Percentiles rank a stretch among this genome's conserved stretches.
Conservation (phyloP, 1,140 invertebrate genomes). For the Lepeophtheirus salmonis region DNA sequence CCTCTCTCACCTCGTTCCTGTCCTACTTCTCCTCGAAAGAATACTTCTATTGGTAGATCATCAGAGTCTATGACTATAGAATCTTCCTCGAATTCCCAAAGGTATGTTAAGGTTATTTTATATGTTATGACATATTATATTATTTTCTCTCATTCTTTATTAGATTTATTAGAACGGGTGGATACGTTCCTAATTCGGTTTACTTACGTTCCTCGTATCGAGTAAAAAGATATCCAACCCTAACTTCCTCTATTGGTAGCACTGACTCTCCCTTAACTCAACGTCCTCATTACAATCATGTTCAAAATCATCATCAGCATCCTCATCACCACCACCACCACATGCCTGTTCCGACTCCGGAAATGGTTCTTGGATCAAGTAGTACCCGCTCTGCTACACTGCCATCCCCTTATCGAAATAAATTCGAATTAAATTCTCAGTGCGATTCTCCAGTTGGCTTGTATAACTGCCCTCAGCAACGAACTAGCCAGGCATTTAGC, state of each 20-base stretch:
- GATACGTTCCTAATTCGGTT: constrained; percentile 29
- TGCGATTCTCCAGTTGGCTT: constrained; percentile 24
- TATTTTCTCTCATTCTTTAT: constrained; percentile 1
- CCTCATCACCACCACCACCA: constrained; percentile 6
- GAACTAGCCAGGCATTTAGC: constrained; percentile 27
- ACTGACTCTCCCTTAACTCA: neutral
- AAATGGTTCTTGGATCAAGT: neutral
- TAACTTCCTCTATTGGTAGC: no score
- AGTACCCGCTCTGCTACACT: constrained; percentile 19
- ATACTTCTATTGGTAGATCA: neutral
- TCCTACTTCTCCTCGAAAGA: constrained; percentile 13
- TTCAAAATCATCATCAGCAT: constrained; percentile 4
- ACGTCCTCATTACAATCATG: constrained; percentile 14
- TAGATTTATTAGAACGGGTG: constrained; percentile 21
- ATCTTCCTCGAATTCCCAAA: no score
- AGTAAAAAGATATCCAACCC: constrained; percentile 29
- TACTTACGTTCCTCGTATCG: constrained; percentile 29
- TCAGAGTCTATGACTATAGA: constrained; percentile 21
- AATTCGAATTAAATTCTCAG: constrained; percentile 19
- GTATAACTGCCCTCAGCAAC: constrained; percentile 28
- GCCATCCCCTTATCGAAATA: constrained; percentile 18
- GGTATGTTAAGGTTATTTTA: neutral
- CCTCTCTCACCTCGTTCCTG: constrained; percentile 12
- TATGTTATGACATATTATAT: neutral
- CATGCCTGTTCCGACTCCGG: neutral